These are phyloP conservation scores for Epirrhoe alternata DNA, from an alignment of 2,888 invertebrate genomes.

Conservation along the genomic window DNA sequence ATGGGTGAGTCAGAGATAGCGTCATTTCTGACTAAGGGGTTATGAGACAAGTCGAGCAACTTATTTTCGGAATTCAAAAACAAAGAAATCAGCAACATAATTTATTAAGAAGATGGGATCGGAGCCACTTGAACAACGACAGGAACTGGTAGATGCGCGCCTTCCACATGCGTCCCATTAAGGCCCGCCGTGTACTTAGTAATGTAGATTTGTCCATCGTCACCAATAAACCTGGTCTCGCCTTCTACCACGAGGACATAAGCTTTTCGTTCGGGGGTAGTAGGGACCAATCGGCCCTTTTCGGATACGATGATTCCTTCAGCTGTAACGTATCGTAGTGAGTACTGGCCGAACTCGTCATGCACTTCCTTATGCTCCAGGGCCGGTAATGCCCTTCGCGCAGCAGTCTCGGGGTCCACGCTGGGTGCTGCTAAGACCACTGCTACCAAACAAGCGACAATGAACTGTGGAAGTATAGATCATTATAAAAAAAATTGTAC, in stretches of 20 bases:
- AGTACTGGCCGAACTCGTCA: conserved; percentile 62
- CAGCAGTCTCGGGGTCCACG: conserved; percentile 38
- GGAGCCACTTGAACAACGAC: conserved; percentile 42
- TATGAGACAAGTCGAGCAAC: conserved; percentile 3
- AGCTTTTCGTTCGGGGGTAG: conserved; percentile 49
- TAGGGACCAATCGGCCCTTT: conserved; percentile 61
- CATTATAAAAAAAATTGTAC: neutral
- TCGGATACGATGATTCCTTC: conserved; percentile 64
- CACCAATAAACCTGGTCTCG: conserved; percentile 61
- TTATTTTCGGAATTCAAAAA: neutral
- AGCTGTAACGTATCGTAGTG: conserved; percentile 64
- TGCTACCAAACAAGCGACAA: conserved; percentile 42
- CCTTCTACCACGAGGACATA: conserved; percentile 63
- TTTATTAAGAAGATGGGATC: conserved; percentile 19
- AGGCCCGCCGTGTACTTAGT: conserved; percentile 65
- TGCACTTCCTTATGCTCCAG: conserved; percentile 60
- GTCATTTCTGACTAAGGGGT: conserved; percentile 40
- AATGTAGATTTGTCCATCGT: conserved; percentile 65
- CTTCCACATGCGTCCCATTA: conserved; percentile 59
- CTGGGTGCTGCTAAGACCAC: conserved; percentile 49
- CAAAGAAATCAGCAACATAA: conserved; percentile 8
- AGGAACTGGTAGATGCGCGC: conserved; percentile 55
- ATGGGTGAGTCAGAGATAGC: conserved; percentile 42
- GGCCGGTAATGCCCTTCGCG: conserved; percentile 52
- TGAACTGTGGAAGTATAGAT: conserved; percentile 49